Base-by-base conservation (phyloP, 1,140 invertebrate genomes). In the Bombus fervidus region DNA sequence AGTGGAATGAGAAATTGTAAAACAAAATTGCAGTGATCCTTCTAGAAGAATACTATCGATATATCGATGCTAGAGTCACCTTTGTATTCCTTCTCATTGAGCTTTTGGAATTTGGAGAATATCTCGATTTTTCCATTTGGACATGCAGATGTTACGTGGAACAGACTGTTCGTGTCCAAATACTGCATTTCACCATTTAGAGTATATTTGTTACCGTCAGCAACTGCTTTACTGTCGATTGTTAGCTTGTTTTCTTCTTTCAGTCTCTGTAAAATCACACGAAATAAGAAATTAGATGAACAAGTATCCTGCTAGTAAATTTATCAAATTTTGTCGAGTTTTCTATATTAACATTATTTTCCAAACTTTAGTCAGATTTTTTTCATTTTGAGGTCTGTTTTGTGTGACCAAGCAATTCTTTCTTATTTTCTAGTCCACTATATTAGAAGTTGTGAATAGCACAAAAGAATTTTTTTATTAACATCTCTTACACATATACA, bases 21-120 rank as follows among this genome's bases (percentile, higher is more conserved):
- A n/a, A 5, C 10, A 62, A 31, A 31, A 31, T 47, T n/a, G 12
- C 62, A 53, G n/a, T 13, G 62, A 66, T 66, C 13, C 31, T 31
- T n/a, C 5, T 4, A 15, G 0, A 25, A 34, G 1, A 18, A 12
- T 53, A 34, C 22, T 75, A 25, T 47, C 4, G 57, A 74, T 79
- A 47, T 1, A 34, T 64, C 64, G 1, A 9, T 3, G 5, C 64
- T 39, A 6, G 96, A 62, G 37, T 95, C 95, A 81, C 96, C 92
- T 81, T 96, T 96, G 62, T 95, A 96, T 90, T 97, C 96, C 15
- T 93, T 95, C 0, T 96, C 95, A 66, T 95, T 95, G 1, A 96
- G 89, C 59, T 95, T 94, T 57, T 95, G 95, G 9, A 96, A 93
- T 89, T 96, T 96, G 5, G 95, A 91, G 62, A 94, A 94, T 0